Percentiles rank a stretch among this genome's conserved stretches.
phyloP scores from a whole-genome alignment of 2,797 vertebrate species.

The Poeciliopsis turneri region DNA sequence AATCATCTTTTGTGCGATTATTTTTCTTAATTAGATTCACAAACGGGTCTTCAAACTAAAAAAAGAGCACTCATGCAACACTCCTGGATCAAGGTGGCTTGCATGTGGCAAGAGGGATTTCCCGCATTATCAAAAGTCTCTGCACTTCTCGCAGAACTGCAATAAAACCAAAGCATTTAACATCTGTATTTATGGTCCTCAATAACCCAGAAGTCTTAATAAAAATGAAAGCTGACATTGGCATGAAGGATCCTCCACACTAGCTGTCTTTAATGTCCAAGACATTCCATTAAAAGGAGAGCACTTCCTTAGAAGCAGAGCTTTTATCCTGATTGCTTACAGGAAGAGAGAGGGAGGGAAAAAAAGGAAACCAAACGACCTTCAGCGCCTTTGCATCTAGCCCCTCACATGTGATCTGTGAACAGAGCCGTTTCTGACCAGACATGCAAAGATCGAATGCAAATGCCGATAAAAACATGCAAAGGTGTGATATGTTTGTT shows the following conservation, averaged over 20 bases:
- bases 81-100: constrained; percentile 39
- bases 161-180: constrained; percentile 82
- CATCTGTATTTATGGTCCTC: constrained; percentile 83
- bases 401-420: constrained; percentile 41
- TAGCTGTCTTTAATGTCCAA: constrained; percentile 85
- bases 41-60: constrained; percentile 39
- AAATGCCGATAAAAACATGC: constrained; percentile 7
- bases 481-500: constrained; percentile 12
- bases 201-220: constrained; percentile 87
- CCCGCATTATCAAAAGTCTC: constrained; percentile 63
- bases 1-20: constrained; percentile 25
- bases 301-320: constrained; percentile 83
- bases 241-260: constrained; percentile 82
- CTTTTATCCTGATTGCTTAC: constrained; percentile 91
- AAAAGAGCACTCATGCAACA: constrained; percentile 32
- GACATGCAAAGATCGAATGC: constrained; percentile 20
- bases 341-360: constrained; percentile 73
- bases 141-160: constrained; percentile 58
- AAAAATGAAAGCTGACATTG: constrained; percentile 87
- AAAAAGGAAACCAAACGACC: constrained; percentile 74
- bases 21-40: constrained; percentile 37
- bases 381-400: constrained; percentile 75
- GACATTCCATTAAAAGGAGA: constrained; percentile 85
- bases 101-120: constrained; percentile 44
- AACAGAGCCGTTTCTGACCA: constrained; percentile 33